These are phyloP conservation scores for Euzophera pinguis DNA, from an alignment of 2,888 invertebrate species.

Conservation along the genomic window DNA sequence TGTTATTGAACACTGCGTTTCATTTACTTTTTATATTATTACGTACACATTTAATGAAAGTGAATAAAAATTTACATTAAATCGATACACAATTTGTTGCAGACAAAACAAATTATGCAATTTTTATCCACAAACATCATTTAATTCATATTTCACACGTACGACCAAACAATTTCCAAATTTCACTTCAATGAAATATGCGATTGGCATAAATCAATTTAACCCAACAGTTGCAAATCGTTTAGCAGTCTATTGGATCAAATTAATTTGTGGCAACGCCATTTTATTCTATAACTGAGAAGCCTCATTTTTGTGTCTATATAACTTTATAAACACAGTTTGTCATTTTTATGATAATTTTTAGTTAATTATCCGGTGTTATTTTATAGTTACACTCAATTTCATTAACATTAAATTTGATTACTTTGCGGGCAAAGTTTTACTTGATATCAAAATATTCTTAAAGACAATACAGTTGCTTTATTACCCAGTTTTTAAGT, in stretches of 20 bases:
- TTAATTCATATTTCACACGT: not conserved
- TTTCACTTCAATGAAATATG: not conserved
- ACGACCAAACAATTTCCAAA: not conserved
- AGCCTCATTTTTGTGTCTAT: not conserved
- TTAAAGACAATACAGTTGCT: no score
- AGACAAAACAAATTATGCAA: not conserved
- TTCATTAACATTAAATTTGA: no score
- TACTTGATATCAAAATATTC: no score
- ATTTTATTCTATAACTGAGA: not conserved
- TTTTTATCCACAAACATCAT: not conserved
- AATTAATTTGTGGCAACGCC: not conserved
- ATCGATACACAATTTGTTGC: not conserved
- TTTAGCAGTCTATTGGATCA: not conserved
- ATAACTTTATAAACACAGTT: no score
- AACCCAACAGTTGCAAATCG: not conserved
- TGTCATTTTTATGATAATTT: no score
- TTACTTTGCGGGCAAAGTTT: no score
- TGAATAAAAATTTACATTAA: conserved; percentile 2
- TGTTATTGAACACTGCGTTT: not conserved
- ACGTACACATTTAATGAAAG: not conserved
- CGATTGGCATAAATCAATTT: not conserved
- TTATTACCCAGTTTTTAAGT: no score
- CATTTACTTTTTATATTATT: not conserved
- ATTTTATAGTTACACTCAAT: no score
- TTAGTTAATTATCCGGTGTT: no score